Conservation (phyloP, 1,140 invertebrate genomes). For the Aculops lycopersici region DNA sequence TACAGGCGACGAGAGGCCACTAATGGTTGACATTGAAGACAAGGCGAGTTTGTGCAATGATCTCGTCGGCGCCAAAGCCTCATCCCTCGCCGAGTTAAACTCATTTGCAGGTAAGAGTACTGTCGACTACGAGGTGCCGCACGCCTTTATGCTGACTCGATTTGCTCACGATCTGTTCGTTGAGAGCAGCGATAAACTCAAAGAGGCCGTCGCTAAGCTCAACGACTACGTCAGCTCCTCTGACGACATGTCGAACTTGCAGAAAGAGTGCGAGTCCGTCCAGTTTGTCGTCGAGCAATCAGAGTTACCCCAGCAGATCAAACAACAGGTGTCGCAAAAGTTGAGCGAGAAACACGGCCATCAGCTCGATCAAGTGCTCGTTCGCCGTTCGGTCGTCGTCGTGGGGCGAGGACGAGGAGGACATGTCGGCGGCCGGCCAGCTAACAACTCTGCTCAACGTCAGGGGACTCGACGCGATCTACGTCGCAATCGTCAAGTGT, state of each 20-base stretch:
- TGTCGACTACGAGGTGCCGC: too few species aligned
- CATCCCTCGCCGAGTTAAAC: too few species aligned
- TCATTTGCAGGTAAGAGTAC: too few species aligned
- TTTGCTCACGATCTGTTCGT: not conserved
- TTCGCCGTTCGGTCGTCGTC: slow-evolving; percentile 28
- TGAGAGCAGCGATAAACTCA: slow-evolving; percentile 40
- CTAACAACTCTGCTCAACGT: slow-evolving; percentile 39
- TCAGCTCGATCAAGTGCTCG: too few species aligned
- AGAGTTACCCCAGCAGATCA: too few species aligned
- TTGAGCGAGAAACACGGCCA: too few species aligned
- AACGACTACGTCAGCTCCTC: too few species aligned
- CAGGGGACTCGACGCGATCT: slow-evolving; percentile 15
- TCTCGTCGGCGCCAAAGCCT: not conserved
- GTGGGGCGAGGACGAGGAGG: slow-evolving; percentile 34
- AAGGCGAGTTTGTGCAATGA: not conserved
- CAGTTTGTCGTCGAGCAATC: too few species aligned
- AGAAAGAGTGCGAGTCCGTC: too few species aligned
- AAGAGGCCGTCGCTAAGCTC: too few species aligned
- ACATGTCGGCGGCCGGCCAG: slow-evolving; percentile 46
- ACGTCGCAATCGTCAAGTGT: slow-evolving; percentile 27
- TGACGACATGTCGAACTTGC: too few species aligned
- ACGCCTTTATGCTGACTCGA: not conserved
- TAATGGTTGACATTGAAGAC: not conserved
- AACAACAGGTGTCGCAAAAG: too few species aligned
- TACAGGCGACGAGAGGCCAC: not conserved